Conservation (phyloP, 1,140 invertebrate genomes). For the Macrobrachium rosenbergii region DNA sequence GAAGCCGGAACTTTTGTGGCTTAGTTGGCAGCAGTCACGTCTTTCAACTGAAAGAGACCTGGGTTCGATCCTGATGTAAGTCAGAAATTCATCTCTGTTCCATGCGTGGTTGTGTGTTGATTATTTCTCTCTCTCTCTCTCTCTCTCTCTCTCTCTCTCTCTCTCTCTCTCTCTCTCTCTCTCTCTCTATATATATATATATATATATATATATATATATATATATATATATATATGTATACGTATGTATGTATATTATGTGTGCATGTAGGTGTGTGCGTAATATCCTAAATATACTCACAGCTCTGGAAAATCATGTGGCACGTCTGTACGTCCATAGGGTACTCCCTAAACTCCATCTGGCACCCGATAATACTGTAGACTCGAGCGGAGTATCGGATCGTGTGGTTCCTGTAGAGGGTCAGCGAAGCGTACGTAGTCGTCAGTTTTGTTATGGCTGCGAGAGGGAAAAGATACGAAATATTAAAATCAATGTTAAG, state of each 20-base stretch:
- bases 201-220: too few relatives aligned
- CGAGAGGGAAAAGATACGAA: slow-evolving; percentile 59
- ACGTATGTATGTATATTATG: neutral
- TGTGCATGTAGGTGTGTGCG: neutral
- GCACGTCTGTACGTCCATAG: slow-evolving; percentile 87
- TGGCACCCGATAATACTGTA: slow-evolving; percentile 87
- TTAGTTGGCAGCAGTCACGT: too few relatives aligned
- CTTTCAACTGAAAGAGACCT: too few relatives aligned
- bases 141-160: too few relatives aligned
- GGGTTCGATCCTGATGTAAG: too few relatives aligned
- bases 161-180: too few relatives aligned
- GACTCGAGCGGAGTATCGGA: slow-evolving; percentile 83
- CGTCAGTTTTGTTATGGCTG: slow-evolving; percentile 83
- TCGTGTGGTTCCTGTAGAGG: slow-evolving; percentile 83
- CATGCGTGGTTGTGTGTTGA: too few relatives aligned
- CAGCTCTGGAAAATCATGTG: slow-evolving; percentile 86
- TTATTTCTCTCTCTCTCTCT: too few relatives aligned
- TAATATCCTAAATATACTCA: slow-evolving; percentile 73
- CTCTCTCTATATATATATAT: too few relatives aligned
- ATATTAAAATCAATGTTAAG: neutral
- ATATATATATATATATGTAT: too few relatives aligned
- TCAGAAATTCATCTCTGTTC: too few relatives aligned
- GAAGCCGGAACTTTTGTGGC: too few relatives aligned
- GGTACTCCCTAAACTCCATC: slow-evolving; percentile 88
- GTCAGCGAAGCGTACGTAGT: slow-evolving; percentile 86